A percentile compares a stretch with the other conserved stretches of the same genome.
Evolutionary conservation across 2,797 vertebrate species (phyloP).

Genomic region (Sebastes hopkinsi): DNA sequence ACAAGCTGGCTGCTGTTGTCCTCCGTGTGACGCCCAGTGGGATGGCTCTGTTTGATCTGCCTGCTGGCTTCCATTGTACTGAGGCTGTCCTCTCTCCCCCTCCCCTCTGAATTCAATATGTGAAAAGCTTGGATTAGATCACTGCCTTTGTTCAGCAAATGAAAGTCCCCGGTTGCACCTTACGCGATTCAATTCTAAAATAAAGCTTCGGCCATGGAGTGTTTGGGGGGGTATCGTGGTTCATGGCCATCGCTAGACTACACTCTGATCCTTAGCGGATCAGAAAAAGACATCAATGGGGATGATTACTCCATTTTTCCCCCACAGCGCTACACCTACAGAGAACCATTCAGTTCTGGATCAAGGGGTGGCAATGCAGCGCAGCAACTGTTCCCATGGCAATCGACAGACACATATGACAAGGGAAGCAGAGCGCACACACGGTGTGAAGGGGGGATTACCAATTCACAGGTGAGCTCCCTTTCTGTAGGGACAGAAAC

Average conservation of each 20-base stretch:
- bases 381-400: constrained; percentile 70
- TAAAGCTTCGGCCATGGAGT: constrained; percentile 18
- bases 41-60: constrained; percentile 71
- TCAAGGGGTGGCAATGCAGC: constrained; percentile 42
- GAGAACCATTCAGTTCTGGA: constrained; percentile 50
- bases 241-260: neutral
- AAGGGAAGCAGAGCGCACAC: constrained; percentile 6
- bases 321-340: constrained; percentile 32
- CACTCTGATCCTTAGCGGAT: constrained; percentile 22
- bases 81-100: constrained; percentile 7
- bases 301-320: constrained; percentile 43
- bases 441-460: constrained; percentile 8
- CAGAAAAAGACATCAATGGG: constrained; percentile 45
- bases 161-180: constrained; percentile 41
- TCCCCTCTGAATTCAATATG: constrained; percentile 53
- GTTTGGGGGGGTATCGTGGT: neutral
- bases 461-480: constrained; percentile 18
- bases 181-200: constrained; percentile 41
- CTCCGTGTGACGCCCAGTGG: constrained; percentile 62
- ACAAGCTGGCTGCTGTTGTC: constrained; percentile 68
- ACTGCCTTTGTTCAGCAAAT: constrained; percentile 63
- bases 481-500: constrained; percentile 4
- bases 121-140: constrained; percentile 67
- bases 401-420: constrained; percentile 54
- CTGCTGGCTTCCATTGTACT: constrained; percentile 69